Evolutionary conservation across 2,113 vertebrate species (phyloP).

Genomic region (Rhinolophus ferrumequinum): DNA sequence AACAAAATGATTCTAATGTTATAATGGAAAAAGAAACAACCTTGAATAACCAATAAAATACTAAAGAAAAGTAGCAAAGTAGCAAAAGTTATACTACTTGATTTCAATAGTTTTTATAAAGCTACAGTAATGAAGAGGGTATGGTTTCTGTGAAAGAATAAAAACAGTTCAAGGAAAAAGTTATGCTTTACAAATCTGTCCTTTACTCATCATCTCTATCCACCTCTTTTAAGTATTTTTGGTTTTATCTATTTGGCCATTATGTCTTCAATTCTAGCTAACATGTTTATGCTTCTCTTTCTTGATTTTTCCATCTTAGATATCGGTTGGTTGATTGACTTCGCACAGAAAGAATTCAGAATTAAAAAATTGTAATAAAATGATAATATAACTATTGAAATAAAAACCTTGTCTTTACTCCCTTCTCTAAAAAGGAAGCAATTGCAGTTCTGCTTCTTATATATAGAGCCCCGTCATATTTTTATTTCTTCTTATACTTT

Average conservation of each 20-base stretch:
- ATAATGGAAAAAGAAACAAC: not conserved
- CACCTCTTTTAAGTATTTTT: not conserved
- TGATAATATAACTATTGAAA: not conserved
- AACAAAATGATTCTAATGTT: not conserved
- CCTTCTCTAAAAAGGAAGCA: not conserved
- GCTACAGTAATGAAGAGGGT: not conserved
- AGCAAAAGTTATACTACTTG: not conserved
- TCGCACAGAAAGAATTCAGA: not conserved
- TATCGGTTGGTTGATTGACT: not conserved
- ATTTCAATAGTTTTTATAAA: not conserved
- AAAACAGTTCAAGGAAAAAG: not conserved
- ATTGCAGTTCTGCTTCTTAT: not conserved
- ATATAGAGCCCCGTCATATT: not conserved
- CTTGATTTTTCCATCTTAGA: not conserved
- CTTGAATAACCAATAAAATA: not conserved
- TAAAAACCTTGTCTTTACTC: not conserved
- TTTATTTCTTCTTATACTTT: conserved; percentile 11
- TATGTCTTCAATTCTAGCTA: not conserved
- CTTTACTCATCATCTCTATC: not conserved
- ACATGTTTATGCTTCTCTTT: not conserved
- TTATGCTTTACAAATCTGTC: not conserved
- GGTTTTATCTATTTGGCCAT: not conserved
- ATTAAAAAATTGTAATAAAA: not conserved
- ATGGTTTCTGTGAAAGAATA: not conserved
- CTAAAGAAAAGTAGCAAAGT: not conserved